These are phyloP conservation scores for Phalera bucephala DNA, from an alignment of 2,888 invertebrate genomes.

Conservation along the genomic window DNA sequence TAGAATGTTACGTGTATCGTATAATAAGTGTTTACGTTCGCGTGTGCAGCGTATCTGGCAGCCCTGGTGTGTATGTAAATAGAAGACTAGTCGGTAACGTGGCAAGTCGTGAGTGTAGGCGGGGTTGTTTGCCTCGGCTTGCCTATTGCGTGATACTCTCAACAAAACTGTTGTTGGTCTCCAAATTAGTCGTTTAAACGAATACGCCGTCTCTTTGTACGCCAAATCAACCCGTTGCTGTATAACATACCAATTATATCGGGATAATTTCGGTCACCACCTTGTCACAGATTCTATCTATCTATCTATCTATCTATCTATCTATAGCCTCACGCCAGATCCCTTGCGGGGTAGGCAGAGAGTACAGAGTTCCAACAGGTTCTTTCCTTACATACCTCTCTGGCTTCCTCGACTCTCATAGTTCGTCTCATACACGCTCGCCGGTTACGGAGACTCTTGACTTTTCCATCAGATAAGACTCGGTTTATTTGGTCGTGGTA, in stretches of 20 bases:
- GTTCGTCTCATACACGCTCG: too few relatives aligned
- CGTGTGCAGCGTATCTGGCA: slow-evolving; percentile 19
- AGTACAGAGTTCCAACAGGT: too few relatives aligned
- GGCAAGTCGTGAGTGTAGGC: slow-evolving; percentile 56
- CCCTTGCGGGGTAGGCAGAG: too few relatives aligned
- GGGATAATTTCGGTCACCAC: slow-evolving; percentile 26
- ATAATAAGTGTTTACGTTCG: slow-evolving; percentile 19
- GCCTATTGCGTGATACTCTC: slow-evolving; percentile 72
- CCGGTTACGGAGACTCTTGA: too few relatives aligned
- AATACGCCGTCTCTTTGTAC: slow-evolving; percentile 43
- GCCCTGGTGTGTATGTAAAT: slow-evolving; percentile 48
- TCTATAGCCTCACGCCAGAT: too few relatives aligned
- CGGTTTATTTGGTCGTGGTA: too few relatives aligned
- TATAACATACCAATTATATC: slow-evolving; percentile 23
- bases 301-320: too few relatives aligned
- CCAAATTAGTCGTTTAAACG: slow-evolving; percentile 59
- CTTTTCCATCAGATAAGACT: too few relatives aligned
- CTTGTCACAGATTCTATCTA: slow-evolving; percentile 23
- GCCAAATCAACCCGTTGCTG: slow-evolving; percentile 25
- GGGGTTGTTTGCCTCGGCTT: slow-evolving; percentile 74
- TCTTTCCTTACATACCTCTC: too few relatives aligned
- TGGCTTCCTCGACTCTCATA: too few relatives aligned
- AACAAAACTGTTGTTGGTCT: slow-evolving; percentile 68
- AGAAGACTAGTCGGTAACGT: slow-evolving; percentile 38
- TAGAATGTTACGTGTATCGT: slow-evolving; percentile 11